Base-by-base conservation (phyloP, 92 coral and sea anemone species). In the Isaurus tuberculatus region DNA sequence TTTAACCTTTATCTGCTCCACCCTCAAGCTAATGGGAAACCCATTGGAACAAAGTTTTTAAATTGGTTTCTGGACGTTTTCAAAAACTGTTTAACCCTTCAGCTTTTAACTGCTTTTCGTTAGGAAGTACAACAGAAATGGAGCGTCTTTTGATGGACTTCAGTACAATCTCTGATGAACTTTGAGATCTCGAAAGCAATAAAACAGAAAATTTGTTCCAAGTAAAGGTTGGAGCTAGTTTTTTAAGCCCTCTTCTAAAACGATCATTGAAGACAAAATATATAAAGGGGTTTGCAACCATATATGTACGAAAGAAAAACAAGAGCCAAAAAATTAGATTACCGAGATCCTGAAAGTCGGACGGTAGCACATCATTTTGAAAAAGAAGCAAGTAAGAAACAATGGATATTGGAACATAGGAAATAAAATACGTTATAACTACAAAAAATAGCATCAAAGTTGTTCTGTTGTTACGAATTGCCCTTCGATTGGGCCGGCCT, bases 231-330 rank as follows among this genome's bases (percentile, higher is more conserved):
- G 79, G 48, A 14, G 37, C 36, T 44, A 72, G n/a, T 27, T 72
- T 72, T 25, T 72, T 46, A 2, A 72, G 63, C 34, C 33, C 79
- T 15, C 20, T 72, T 9, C 79, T 32, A 26, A 34, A 72, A 26
- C 79, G 79, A 29, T 72, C 79, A 5, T 72, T 72, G 33, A 72
- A 72, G 20, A 72, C 79, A 44, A 72, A 72, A 46, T 72, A 72
- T 43, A 72, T 72, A n/a, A 46, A 2, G 8, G 79, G 79, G 28
- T 72, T 72, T 3, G 79, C 79, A 4, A 72, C 13, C 37, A 72
- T 60, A n/a, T 73, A 73, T 3, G 43, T 73, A 8, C 79, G 79
- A 26, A 73, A 73, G 65, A 73, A 73, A 29, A 73, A 49, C 43
- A 26, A 6, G 0, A 73, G 30, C 1, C 79, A n/a, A 29, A 73